Base-by-base conservation (phyloP, 2,113 vertebrate species). In the Caretta caretta region DNA sequence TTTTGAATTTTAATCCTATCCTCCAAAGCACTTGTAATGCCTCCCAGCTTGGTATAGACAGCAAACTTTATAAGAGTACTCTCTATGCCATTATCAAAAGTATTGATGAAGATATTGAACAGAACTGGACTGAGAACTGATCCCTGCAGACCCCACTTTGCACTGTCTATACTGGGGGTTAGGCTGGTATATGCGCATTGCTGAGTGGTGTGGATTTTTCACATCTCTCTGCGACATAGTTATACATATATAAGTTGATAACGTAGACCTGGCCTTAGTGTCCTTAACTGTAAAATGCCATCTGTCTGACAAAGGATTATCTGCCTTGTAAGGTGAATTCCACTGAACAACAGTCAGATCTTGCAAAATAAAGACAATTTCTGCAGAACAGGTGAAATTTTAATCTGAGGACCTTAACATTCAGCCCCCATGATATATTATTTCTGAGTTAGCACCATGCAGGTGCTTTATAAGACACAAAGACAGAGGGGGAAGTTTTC, bases 261-360 rank as follows among this genome's bases (percentile, higher is more conserved):
- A 7, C 1, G 14, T 17, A 35, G 62, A 65, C 31, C 6, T 65
- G 31, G 62, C 62, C 76, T 46, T 27, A 53, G 4, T 48, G 10
- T 53, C 12, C 78, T 5, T 17, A 25, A 59, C 22, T 53, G 0
- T 4, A 89, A 83, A 9, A 75, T 87, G 75, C 7, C 16, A 31
- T 6, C 38, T 78, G 65, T 48, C 35, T 80, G 87, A 31, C 12
- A 88, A 87, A 93, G 20, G 78, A 38, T 25, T 62, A 93, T 78
- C 3, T 78, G 51, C 14, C 46, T 84, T 83, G 80, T 84, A 89
- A 87, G 31, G 24, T 88, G 54, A 90, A 96, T 93, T 95, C 82
- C 80, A 83, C 46, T 83, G 81, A 49, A 92, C 92, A 96, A 93
- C 48, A 69, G 22, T 82, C 46, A 91, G 86, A 51, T 29, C 27